Base-by-base conservation (phyloP, 2,113 vertebrate genomes). In the Mormoops blainvillei region DNA sequence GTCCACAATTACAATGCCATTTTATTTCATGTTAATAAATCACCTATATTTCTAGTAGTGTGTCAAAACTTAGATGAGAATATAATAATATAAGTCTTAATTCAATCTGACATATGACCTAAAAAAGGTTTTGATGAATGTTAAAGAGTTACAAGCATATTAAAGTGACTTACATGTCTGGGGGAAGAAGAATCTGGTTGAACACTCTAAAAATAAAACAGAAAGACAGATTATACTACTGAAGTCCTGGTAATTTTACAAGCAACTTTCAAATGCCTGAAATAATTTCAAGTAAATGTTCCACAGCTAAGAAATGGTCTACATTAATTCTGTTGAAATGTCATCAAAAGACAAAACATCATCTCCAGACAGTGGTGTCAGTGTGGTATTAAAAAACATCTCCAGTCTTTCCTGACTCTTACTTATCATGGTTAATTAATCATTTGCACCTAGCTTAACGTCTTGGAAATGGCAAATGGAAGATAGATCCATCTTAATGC, bases 181-280 rank as follows among this genome's bases (percentile, higher is more conserved):
- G 99, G 99, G 76, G 99, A 99, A 94, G 99, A 99, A 96, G 99
- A 99, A 98, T 99, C 99, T 93, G 99, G 99, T 61, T 99, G 99
- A 96, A 99, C 99, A 20, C 99, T 99, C 99, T 99, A 98, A 97
- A 97, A 98, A 31, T 91, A 43, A 97, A 98, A 98, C 1, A 95
- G 33, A 93, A 97, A 97, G 43, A 89, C 2, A 86, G 89, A 67
- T 91, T 88, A 94, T 28, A 38, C 54, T 74, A 76, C 81, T 93
- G 54, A 76, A 91, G 8, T 74, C 22, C n/a, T 85, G 13, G 10
- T 33, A 67, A 89, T 91, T 96, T 80, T 76, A 88, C 3, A 96
- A 74, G 8, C 43, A 97, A 86, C 56, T 92, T 94, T 87, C 63
- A 92, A 96, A 67, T 89, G 73, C 18, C 2, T 67, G 7, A 90